Base-by-base conservation (phyloP, 2,113 vertebrate species). In the Chionis minor region DNA sequence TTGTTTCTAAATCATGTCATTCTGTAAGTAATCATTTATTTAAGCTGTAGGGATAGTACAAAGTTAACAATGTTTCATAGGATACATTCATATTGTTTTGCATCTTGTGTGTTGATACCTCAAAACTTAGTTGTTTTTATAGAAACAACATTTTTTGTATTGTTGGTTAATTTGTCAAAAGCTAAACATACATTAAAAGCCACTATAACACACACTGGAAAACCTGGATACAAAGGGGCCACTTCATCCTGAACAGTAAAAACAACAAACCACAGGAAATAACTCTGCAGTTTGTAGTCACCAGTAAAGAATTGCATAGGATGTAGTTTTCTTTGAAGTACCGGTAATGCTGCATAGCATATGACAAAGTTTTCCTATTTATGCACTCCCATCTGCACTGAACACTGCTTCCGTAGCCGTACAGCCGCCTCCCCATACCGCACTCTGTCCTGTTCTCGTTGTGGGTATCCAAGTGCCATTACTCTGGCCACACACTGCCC, bases 301-400 rank as follows among this genome's bases (percentile, higher is more conserved):
- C 30, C 51, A 45, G 4, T 49, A 2, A 73, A 70, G 30, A 12
- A 52, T 23, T 44, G 56, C 74, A 93, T 30, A 91, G 77, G 70
- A 72, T 61, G 67, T 45, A 5, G 8, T n/a, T 72, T 44, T 55
- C 52, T 63, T 14, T 88, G 71, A 87, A 86, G 56, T 38, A 28
- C 47, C 7, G 6, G 42, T 51, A 80, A 35, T n/a, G 15, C 80
- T 67, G 42, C 52, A 24, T 10, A 79, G 30, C 47, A 51, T 4
- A 44, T 30, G 56, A 15, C 40, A 90, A 47, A 65, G 66, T 72
- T 82, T 67, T 79, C 32, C 80, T 67, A 11, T 82, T 91, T 33
- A 20, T 20, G 23, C 26, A 86, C 66, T 54, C 66, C 26, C 0
- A 1, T 40, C 42, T 47, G 35, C 0, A 0, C 32, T 56, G 59